phyloP scores from a whole-genome alignment of 2,797 vertebrate genomes.

The Pyrocephalus nanus region DNA sequence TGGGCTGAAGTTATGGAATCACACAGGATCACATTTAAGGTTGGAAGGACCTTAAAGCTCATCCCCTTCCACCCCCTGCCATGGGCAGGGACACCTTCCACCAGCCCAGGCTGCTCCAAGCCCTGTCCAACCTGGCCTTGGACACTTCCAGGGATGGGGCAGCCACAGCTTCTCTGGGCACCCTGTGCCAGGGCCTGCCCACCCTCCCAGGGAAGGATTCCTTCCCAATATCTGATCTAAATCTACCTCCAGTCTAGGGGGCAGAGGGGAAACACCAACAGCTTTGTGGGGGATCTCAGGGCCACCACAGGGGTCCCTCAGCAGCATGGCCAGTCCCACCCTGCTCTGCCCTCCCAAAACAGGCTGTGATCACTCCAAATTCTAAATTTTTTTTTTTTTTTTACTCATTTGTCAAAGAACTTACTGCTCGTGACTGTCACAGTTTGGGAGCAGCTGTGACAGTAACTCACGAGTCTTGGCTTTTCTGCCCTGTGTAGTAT shows the following conservation, averaged over 20 bases:
- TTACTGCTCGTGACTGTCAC: background rate
- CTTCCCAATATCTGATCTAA: fast-evolving
- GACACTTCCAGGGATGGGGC: background rate
- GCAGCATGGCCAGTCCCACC: background rate
- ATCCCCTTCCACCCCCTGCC: fast-evolving
- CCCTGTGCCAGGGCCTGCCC: background rate
- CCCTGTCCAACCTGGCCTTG: background rate
- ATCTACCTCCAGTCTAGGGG: background rate
- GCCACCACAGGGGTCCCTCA: background rate
- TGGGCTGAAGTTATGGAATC: background rate
- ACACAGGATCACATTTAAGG: background rate
- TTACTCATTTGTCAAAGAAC: background rate
- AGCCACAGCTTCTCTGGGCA: background rate
- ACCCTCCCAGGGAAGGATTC: background rate
- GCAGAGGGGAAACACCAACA: background rate
- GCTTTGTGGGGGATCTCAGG: background rate
- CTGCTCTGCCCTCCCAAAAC: background rate
- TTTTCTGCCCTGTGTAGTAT: background rate
- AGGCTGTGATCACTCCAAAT: background rate
- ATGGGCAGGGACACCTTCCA: background rate
- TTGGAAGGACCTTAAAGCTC: background rate
- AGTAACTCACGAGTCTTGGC: fast-evolving
- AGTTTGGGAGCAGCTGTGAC: background rate
- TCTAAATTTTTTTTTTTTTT: background rate
- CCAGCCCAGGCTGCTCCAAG: background rate